These are phyloP conservation scores for Apocheima hispidaria DNA, from an alignment of 2,888 invertebrate species.

Conservation along the genomic window DNA sequence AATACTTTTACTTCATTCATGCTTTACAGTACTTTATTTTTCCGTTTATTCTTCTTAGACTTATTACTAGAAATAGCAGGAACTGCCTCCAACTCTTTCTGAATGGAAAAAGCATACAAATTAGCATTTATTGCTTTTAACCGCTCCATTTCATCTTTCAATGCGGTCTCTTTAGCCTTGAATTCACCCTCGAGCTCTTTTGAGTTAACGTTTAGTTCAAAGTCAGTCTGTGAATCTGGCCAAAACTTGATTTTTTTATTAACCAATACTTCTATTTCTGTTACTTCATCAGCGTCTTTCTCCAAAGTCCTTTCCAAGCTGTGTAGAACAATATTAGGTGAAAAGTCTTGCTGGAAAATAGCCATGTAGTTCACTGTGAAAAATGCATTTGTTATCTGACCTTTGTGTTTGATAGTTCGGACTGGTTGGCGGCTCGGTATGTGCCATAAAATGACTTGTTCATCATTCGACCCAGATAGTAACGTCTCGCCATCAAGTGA, in stretches of 20 bases:
- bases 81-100: constrained; percentile 71
- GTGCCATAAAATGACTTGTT: constrained; percentile 92
- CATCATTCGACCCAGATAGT: constrained; percentile 92
- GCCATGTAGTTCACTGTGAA: constrained; percentile 87
- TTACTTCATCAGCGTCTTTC: constrained; percentile 73
- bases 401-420: constrained; percentile 90
- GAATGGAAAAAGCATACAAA: constrained; percentile 84
- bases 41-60: constrained; percentile 60
- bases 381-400: constrained; percentile 90
- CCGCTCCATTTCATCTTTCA: constrained; percentile 82
- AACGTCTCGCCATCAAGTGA: constrained; percentile 90
- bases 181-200: constrained; percentile 61
- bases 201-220: constrained; percentile 45
- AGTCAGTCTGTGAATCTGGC: constrained; percentile 52
- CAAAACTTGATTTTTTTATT: constrained; percentile 77
- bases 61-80: constrained; percentile 51
- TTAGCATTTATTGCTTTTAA: constrained; percentile 86
- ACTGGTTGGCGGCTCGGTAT: constrained; percentile 91
- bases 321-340: constrained; percentile 84
- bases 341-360: constrained; percentile 86
- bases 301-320: constrained; percentile 88
- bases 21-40: constrained; percentile 33
- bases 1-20: constrained; percentile 6
- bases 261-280: constrained; percentile 75
- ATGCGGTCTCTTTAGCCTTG: constrained; percentile 61